phyloP scores from a whole-genome alignment of 2,113 vertebrate genomes.

The Embiotoca jacksoni region DNA sequence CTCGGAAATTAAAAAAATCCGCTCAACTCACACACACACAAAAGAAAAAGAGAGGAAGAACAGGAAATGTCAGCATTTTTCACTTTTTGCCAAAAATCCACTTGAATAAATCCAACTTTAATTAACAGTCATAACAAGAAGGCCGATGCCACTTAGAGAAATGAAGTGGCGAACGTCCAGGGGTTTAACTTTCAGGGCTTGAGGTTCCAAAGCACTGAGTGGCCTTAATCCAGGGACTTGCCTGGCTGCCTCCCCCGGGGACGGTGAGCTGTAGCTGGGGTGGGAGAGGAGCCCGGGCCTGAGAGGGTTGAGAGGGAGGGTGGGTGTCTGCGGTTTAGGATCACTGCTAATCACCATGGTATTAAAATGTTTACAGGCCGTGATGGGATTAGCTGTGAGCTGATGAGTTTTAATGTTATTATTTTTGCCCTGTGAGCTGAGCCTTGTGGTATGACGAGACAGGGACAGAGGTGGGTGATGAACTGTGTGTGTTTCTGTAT shows the following conservation, averaged over 20 bases:
- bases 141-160: conserved; percentile 75
- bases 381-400: conserved; percentile 71
- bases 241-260: conserved; percentile 68
- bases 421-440: conserved; percentile 49
- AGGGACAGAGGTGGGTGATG: background rate
- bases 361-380: conserved; percentile 75
- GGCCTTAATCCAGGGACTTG: conserved; percentile 81
- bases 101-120: conserved; percentile 79
- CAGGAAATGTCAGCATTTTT: conserved; percentile 38
- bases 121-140: conserved; percentile 74
- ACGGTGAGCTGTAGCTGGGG: conserved; percentile 38
- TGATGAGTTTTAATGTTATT: conserved; percentile 77
- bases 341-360: conserved; percentile 69
- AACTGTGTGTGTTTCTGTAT: background rate
- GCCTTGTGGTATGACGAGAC: conserved; percentile 14
- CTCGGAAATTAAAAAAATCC: conserved; percentile 10
- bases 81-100: conserved; percentile 54
- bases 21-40: conserved; percentile 24
- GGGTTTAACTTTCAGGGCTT: conserved; percentile 70
- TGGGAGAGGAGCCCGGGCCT: conserved; percentile 37
- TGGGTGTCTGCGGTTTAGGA: conserved; percentile 51
- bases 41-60: conserved; percentile 13
- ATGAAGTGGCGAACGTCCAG: conserved; percentile 79
- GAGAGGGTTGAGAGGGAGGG: conserved; percentile 27
- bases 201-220: conserved; percentile 69